Evolutionary conservation across 2,888 invertebrate species (phyloP).

Genomic region (Nemoura dubitans): DNA sequence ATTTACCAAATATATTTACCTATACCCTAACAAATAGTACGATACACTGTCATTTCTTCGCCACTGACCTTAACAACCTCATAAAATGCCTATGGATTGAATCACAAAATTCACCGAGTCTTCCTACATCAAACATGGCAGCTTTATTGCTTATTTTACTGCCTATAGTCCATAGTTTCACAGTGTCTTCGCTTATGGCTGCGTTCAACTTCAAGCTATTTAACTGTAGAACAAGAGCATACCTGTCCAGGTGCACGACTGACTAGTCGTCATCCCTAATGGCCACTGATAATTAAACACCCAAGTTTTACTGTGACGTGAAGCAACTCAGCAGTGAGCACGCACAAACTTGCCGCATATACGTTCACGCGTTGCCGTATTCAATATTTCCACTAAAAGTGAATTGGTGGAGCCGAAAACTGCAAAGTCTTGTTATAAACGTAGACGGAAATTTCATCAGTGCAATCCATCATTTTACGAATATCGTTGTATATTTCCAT

Average conservation of each 20-base stretch:
- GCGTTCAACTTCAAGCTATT: background rate
- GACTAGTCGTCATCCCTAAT: background rate
- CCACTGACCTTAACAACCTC: background rate
- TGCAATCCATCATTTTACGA: background rate
- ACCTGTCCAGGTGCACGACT: background rate
- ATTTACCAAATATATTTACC: background rate
- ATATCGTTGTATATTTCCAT: background rate
- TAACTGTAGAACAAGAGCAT: background rate
- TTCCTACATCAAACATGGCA: background rate
- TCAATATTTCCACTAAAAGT: background rate
- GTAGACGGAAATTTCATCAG: background rate
- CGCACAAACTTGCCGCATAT: background rate
- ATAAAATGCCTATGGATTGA: background rate
- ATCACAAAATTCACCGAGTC: background rate
- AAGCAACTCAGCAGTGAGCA: no score
- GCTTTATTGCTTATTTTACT: background rate
- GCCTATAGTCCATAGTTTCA: background rate
- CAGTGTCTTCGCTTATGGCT: no score
- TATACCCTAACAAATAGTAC: background rate
- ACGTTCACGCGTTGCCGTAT: no score
- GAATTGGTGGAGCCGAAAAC: background rate
- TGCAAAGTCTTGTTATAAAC: background rate
- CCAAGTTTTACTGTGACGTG: background rate
- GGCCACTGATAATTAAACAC: background rate
- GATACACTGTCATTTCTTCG: background rate